These are phyloP conservation scores for Uloborus plumipes DNA, from an alignment of 2,888 invertebrate genomes.

Conservation along the genomic window DNA sequence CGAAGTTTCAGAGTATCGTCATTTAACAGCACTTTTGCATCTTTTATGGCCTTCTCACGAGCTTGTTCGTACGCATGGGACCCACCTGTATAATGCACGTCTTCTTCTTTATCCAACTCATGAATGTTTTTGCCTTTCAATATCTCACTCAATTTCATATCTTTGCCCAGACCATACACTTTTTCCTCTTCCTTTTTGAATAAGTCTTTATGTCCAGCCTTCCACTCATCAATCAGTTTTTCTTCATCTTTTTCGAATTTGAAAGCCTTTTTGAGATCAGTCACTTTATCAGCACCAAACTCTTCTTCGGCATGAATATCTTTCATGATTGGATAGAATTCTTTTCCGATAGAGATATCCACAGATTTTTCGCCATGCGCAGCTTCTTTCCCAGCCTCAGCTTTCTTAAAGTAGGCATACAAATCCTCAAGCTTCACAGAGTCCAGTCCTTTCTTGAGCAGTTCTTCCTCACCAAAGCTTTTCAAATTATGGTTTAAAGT, in stretches of 20 bases:
- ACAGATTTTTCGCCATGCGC: background rate
- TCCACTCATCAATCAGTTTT: background rate
- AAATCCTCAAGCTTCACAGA: background rate
- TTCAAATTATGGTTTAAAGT: background rate
- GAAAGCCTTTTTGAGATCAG: background rate
- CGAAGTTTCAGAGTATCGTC: background rate
- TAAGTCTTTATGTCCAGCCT: constrained; percentile 7
- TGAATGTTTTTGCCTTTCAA: background rate
- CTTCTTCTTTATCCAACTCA: background rate
- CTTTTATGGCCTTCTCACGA: constrained; percentile 28
- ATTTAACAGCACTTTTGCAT: constrained; percentile 16
- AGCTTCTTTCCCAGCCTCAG: background rate
- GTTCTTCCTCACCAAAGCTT: constrained; percentile 5
- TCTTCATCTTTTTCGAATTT: background rate
- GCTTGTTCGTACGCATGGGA: constrained; percentile 46
- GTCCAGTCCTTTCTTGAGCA: constrained; percentile 4
- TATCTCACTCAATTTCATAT: no score
- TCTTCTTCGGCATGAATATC: background rate
- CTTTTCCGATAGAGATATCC: background rate
- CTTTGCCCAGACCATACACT: no score
- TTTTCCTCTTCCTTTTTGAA: background rate
- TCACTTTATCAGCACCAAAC: background rate
- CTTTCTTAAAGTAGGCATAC: background rate
- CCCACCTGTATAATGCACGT: constrained; percentile 4
- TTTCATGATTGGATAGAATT: background rate